These are phyloP conservation scores for Congeria kusceri DNA, from an alignment of 2,888 invertebrate genomes.

Conservation along the genomic window DNA sequence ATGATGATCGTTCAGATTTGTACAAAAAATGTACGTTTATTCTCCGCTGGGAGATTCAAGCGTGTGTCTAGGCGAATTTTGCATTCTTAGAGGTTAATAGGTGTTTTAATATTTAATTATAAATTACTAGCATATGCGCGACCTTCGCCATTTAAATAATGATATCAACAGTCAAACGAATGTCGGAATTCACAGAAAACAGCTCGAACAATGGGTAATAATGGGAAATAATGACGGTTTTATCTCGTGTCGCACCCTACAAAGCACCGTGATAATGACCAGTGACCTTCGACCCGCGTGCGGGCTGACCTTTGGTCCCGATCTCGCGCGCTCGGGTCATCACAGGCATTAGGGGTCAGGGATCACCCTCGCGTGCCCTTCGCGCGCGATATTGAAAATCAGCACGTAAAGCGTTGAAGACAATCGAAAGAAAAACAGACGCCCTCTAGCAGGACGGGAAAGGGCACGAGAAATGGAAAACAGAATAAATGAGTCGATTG, in stretches of 20 bases:
- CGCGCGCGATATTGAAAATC: too few relatives aligned
- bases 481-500: slow-evolving; percentile 46
- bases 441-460: slow-evolving; percentile 15
- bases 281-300: slow-evolving; percentile 33
- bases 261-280: slow-evolving; percentile 34
- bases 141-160: slow-evolving; percentile 41
- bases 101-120: slow-evolving; percentile 50
- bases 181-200: slow-evolving; percentile 34
- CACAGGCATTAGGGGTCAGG: slow-evolving; percentile 20
- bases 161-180: slow-evolving; percentile 40
- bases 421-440: slow-evolving; percentile 1
- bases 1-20: too few relatives aligned
- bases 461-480: slow-evolving; percentile 28
- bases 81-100: slow-evolving; percentile 33
- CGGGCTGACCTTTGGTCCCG: slow-evolving; percentile 40
- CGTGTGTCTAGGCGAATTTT: too few relatives aligned
- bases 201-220: slow-evolving; percentile 35
- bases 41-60: too few relatives aligned
- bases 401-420: neutral
- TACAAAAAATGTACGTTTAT: too few relatives aligned
- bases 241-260: slow-evolving; percentile 26
- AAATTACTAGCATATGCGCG: slow-evolving; percentile 44
- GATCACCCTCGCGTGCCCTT: slow-evolving; percentile 36
- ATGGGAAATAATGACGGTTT: slow-evolving; percentile 50
- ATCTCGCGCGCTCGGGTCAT: slow-evolving; percentile 56